These are phyloP conservation scores for Aphidius gifuensis DNA, from an alignment of 1,140 invertebrate species.

Conservation along the genomic window DNA sequence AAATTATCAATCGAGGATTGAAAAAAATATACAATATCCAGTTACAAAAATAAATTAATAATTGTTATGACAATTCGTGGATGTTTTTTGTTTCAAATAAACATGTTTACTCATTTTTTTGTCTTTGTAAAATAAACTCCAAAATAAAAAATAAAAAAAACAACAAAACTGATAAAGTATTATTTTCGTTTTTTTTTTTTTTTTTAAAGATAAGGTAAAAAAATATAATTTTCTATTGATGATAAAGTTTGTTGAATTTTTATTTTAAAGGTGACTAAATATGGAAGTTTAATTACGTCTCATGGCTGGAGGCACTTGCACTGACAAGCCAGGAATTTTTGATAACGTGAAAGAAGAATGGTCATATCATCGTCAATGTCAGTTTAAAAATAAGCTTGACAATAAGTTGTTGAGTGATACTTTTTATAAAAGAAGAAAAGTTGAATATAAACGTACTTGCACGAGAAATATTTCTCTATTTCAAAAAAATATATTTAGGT, in stretches of 20 bases:
- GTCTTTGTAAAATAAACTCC: no score
- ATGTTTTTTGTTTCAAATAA: no score
- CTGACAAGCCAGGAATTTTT: constrained; percentile 46
- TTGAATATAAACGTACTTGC: constrained; percentile 36
- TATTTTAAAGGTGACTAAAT: constrained; percentile 41
- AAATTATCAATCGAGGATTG: no score
- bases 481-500: constrained; percentile 46
- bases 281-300: constrained; percentile 48
- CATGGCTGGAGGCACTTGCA: constrained; percentile 50
- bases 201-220: no score
- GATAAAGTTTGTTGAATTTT: not conserved
- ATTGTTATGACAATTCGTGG: no score
- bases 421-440: constrained; percentile 36
- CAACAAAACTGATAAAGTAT: no score
- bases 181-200: no score
- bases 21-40: no score
- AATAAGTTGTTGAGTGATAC: constrained; percentile 30
- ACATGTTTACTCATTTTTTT: no score
- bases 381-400: constrained; percentile 26
- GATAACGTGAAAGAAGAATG: constrained; percentile 32
- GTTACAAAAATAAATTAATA: no score
- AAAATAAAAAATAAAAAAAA: no score
- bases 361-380: constrained; percentile 30
- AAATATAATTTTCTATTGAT: no score
- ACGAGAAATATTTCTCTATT: constrained; percentile 35